These are phyloP conservation scores for Crotalus viridis DNA, from an alignment of 2,113 vertebrate species.

Conservation along the genomic window DNA sequence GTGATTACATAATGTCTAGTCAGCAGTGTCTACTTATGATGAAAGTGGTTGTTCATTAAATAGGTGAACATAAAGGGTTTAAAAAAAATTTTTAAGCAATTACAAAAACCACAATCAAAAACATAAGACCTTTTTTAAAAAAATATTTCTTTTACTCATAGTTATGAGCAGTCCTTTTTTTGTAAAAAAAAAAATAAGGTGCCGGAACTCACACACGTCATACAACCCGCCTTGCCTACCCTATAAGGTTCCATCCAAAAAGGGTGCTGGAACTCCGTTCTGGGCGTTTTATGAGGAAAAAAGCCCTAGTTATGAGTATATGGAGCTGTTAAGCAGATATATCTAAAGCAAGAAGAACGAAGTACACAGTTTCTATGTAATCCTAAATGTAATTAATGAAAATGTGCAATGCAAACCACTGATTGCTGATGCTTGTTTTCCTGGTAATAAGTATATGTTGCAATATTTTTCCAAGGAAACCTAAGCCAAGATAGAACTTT, in stretches of 20 bases:
- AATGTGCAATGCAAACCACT: neutral
- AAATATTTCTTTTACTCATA: neutral
- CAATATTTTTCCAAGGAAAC: neutral
- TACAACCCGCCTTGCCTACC: no score
- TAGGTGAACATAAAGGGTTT: neutral
- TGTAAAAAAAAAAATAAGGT: no score
- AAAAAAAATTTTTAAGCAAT: neutral
- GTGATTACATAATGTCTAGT: neutral
- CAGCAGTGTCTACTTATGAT: neutral
- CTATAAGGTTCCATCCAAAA: no score
- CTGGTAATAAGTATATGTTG: neutral
- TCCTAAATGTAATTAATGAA: neutral
- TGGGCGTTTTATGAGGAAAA: no score
- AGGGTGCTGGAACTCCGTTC: no score
- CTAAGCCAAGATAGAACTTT: neutral
- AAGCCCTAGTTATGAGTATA: neutral
- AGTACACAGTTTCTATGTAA: neutral
- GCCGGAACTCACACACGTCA: no score
- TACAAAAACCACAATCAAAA: neutral
- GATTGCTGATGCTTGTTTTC: constrained; percentile 2
- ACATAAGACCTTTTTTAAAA: neutral
- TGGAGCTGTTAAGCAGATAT: neutral
- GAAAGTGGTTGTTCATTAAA: neutral
- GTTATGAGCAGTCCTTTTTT: neutral
- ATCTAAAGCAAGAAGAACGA: constrained; percentile 16